Evolutionary conservation across 2,113 vertebrate genomes (phyloP).

Genomic region (Syrrhaptes paradoxus): DNA sequence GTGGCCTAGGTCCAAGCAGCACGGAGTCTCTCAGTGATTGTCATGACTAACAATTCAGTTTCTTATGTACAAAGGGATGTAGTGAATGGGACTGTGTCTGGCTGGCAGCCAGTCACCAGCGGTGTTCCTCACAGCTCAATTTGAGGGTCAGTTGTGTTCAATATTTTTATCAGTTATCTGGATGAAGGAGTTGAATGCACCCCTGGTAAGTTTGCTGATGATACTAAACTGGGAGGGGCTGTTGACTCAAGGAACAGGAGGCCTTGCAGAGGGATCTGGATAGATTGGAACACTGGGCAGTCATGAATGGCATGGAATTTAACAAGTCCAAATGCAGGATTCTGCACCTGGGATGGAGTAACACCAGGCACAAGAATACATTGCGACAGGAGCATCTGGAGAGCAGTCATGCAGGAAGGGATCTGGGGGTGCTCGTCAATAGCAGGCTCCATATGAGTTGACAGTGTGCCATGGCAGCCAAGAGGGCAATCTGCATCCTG

Average conservation of each 20-base stretch:
- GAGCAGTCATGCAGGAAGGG: not conserved
- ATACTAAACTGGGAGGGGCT: not conserved
- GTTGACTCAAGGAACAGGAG: not conserved
- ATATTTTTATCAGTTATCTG: not conserved
- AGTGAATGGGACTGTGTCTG: not conserved
- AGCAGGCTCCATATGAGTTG: not conserved
- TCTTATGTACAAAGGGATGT: not conserved
- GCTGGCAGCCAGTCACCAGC: not conserved
- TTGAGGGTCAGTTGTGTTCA: not conserved
- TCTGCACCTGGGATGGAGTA: not conserved
- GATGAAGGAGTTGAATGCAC: not conserved
- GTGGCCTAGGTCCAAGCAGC: not conserved
- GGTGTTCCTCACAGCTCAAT: not conserved
- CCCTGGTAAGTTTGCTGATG: not conserved
- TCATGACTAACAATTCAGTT: not conserved
- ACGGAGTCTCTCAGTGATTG: not conserved
- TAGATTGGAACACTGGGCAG: not conserved
- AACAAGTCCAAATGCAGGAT: not conserved
- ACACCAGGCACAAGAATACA: not conserved
- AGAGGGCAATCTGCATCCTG: not conserved
- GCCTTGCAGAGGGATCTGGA: not conserved
- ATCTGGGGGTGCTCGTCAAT: no score
- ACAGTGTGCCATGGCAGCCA: not conserved
- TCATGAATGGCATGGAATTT: not conserved
- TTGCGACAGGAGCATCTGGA: not conserved